phyloP scores from a whole-genome alignment of 1,140 invertebrate genomes.

The Drosophila micromelanica region DNA sequence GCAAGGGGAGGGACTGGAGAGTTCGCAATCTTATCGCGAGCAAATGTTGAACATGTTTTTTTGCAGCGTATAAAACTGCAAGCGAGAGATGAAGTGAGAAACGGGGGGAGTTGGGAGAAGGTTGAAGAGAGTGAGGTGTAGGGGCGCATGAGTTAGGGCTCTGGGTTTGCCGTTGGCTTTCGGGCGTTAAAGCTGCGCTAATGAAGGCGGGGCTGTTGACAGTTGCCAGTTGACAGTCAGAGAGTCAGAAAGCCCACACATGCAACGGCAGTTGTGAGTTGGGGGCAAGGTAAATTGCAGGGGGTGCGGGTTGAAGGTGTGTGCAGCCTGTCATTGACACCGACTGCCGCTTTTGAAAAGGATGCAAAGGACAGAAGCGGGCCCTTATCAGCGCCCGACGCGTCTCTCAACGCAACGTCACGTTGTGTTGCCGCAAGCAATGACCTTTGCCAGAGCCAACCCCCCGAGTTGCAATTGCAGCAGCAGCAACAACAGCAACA shows the following conservation, averaged over 20 bases:
- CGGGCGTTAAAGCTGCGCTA: slow-evolving; percentile 42
- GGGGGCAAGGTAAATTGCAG: background rate
- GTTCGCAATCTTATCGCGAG: slow-evolving; percentile 52
- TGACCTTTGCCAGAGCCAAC: slow-evolving; percentile 35
- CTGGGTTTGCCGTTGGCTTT: slow-evolving; percentile 24
- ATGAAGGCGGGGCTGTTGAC: slow-evolving; percentile 49
- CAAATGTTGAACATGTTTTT: slow-evolving; percentile 47
- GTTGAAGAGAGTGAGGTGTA: no score
- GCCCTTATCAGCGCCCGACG: slow-evolving; percentile 20
- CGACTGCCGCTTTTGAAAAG: slow-evolving; percentile 12
- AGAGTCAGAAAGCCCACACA: background rate
- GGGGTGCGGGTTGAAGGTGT: background rate
- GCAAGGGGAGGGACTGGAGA: background rate
- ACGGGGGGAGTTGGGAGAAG: background rate
- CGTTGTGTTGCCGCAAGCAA: slow-evolving; percentile 29
- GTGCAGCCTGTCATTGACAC: slow-evolving; percentile 38
- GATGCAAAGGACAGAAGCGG: slow-evolving; percentile 21
- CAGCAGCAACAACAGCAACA: background rate
- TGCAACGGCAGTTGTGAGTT: no score
- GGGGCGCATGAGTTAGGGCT: background rate
- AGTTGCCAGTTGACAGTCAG: slow-evolving; percentile 31
- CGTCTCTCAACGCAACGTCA: slow-evolving; percentile 7
- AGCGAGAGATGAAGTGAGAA: background rate
- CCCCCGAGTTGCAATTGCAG: slow-evolving; percentile 7
- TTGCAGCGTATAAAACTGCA: slow-evolving; percentile 19